These are phyloP conservation scores for Eulemur rufifrons DNA, from an alignment of 2,113 vertebrate genomes.

Conservation along the genomic window DNA sequence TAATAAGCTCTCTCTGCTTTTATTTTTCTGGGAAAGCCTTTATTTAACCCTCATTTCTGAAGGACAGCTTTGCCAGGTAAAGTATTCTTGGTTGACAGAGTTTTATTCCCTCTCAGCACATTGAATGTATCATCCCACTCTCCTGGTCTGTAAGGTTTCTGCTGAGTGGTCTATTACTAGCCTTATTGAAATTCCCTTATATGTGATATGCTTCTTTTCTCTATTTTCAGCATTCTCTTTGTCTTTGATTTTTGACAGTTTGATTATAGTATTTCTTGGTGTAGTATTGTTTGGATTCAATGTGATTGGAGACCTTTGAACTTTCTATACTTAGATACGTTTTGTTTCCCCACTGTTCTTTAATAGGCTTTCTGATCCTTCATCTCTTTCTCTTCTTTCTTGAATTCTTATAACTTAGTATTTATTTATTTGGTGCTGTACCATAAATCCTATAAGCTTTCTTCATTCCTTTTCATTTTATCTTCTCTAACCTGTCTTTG, in stretches of 20 bases:
- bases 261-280: not conserved
- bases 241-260: not conserved
- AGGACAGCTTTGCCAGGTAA: not conserved
- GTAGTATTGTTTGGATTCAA: not conserved
- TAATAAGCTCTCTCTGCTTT: not conserved
- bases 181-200: not conserved
- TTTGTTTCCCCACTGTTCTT: not conserved
- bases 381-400: not conserved
- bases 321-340: not conserved
- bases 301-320: not conserved
- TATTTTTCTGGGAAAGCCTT: not conserved
- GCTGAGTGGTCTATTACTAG: not conserved
- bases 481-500: not conserved
- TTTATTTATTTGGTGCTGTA: not conserved
- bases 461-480: not conserved
- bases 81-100: not conserved
- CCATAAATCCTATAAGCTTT: not conserved
- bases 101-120: not conserved
- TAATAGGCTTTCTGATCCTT: not conserved
- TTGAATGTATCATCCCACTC: not conserved
- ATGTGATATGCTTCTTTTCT: not conserved
- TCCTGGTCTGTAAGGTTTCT: not conserved
- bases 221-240: not conserved
- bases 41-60: not conserved
- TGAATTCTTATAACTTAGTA: not conserved